These are phyloP conservation scores for Adrianichthys oophorus DNA, from an alignment of 2,797 vertebrate species.

Conservation along the genomic window DNA sequence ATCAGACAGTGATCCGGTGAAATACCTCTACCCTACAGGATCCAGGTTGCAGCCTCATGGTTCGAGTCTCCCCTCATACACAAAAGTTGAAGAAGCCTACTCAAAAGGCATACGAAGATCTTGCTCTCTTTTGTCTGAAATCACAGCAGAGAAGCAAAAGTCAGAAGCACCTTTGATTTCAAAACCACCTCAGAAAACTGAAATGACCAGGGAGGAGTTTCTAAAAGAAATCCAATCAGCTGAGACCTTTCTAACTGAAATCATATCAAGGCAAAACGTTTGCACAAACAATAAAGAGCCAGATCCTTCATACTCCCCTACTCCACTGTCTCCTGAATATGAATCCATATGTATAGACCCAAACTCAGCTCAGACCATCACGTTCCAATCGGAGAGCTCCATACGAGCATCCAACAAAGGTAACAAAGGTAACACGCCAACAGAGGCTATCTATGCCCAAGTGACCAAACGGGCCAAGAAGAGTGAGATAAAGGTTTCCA, in stretches of 20 bases:
- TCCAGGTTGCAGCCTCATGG: conserved; percentile 70
- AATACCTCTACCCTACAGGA: conserved; percentile 69
- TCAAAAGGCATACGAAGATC: conserved; percentile 77
- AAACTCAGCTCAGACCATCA: conserved; percentile 75
- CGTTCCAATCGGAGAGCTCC: conserved; percentile 75
- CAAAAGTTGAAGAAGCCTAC: conserved; percentile 73
- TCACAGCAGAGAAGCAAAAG: conserved; percentile 61
- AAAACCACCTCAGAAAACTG: conserved; percentile 58
- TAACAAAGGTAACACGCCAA: conserved; percentile 69
- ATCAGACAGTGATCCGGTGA: conserved; percentile 64
- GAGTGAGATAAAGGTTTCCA: conserved; percentile 79
- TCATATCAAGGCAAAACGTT: conserved; percentile 78
- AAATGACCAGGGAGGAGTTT: conserved; percentile 83
- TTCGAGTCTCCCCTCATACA: conserved; percentile 66
- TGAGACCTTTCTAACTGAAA: conserved; percentile 83
- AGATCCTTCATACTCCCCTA: conserved; percentile 60
- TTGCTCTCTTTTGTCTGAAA: conserved; percentile 69
- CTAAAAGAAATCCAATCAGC: conserved; percentile 82
- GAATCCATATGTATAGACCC: conserved; percentile 82
- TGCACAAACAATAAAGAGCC: conserved; percentile 52
- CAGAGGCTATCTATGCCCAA: conserved; percentile 83
- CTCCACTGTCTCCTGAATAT: conserved; percentile 79
- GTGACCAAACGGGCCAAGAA: conserved; percentile 84
- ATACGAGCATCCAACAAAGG: conserved; percentile 59
- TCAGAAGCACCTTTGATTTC: conserved; percentile 56